Evolutionary conservation across 2,113 vertebrate genomes (phyloP).

Genomic region (Nesoenas mayeri): DNA sequence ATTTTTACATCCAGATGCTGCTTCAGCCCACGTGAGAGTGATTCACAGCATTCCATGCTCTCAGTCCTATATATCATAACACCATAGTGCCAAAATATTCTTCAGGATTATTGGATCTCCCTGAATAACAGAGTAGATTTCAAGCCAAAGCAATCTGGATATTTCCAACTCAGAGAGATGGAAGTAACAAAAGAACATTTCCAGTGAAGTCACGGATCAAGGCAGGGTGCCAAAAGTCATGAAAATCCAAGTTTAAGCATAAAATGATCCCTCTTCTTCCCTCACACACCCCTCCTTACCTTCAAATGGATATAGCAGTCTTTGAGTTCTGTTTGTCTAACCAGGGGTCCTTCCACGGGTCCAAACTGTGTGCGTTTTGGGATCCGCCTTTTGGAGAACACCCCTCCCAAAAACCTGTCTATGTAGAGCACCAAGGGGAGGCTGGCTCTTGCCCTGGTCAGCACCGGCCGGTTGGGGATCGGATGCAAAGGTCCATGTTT

Average conservation of each 20-base stretch:
- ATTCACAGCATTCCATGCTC: background rate
- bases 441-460: conserved; percentile 92
- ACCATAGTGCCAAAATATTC: background rate
- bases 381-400: conserved; percentile 94
- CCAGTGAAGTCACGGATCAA: background rate
- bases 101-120: background rate
- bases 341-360: conserved; percentile 91
- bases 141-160: background rate
- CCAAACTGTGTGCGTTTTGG: conserved; percentile 97
- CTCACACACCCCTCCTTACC: conserved; percentile 20
- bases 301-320: conserved; percentile 93
- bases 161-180: background rate
- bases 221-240: background rate
- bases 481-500: conserved; percentile 93
- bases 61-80: background rate
- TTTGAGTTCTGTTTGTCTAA: conserved; percentile 85
- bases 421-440: conserved; percentile 93
- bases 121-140: background rate
- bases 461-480: conserved; percentile 90
- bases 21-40: background rate
- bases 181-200: background rate
- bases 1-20: background rate
- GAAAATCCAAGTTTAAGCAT: background rate
- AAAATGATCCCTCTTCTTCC: background rate
- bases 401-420: conserved; percentile 91